Evolutionary conservation across 2,888 invertebrate genomes (phyloP).

Genomic region (Pherbina coryleti): DNA sequence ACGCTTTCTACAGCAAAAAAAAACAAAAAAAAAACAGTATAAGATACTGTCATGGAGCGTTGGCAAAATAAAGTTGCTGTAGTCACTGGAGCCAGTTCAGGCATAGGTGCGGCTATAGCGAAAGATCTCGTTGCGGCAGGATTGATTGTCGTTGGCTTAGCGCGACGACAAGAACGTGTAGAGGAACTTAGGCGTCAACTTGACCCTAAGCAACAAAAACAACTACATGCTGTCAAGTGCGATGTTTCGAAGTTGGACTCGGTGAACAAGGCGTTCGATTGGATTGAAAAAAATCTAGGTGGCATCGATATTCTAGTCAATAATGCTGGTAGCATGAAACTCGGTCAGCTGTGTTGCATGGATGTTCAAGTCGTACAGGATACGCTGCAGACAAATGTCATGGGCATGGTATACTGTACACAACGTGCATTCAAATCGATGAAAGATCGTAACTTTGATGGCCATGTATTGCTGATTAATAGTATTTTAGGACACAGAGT

Average conservation of each 20-base stretch:
- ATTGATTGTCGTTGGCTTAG: constrained; percentile 72
- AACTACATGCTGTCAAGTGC: constrained; percentile 52
- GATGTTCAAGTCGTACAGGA: constrained; percentile 50
- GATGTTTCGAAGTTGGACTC: constrained; percentile 72
- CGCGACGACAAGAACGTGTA: constrained; percentile 68
- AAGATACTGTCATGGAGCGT: constrained; percentile 69
- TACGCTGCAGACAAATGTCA: constrained; percentile 69
- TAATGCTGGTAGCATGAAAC: constrained; percentile 71
- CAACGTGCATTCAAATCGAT: constrained; percentile 70
- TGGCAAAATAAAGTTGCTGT: constrained; percentile 74
- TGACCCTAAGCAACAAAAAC: constrained; percentile 39
- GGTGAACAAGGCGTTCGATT: constrained; percentile 71
- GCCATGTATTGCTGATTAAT: constrained; percentile 70
- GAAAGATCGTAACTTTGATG: constrained; percentile 61
- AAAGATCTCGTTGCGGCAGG: constrained; percentile 70
- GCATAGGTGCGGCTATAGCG: constrained; percentile 72
- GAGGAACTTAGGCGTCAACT: constrained; percentile 51
- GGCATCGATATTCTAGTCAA: constrained; percentile 74
- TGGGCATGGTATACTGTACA: constrained; percentile 67
- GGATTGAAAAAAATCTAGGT: constrained; percentile 70
- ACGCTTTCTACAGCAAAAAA: too few relatives aligned
- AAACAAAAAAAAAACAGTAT: too few relatives aligned
- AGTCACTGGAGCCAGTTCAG: constrained; percentile 75
- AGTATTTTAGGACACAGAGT: constrained; percentile 58
- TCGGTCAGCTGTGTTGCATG: constrained; percentile 54